These are phyloP conservation scores for Holcopasites calliopsidis DNA, from an alignment of 1,140 invertebrate species.

Conservation along the genomic window DNA sequence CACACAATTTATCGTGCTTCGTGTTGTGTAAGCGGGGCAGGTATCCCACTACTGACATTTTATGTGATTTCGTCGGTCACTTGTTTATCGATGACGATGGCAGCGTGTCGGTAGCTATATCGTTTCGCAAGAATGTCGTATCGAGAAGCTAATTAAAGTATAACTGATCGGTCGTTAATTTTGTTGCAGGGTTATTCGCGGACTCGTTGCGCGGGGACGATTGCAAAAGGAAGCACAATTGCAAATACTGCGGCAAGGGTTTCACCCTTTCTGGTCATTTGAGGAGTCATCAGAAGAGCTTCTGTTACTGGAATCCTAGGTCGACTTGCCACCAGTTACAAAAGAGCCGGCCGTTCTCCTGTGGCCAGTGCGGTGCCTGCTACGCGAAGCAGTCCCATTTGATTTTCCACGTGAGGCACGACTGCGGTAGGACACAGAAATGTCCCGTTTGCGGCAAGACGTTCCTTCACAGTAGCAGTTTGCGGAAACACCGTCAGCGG, in stretches of 20 bases:
- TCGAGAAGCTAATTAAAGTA: neutral
- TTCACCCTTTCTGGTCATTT: constrained; percentile 79
- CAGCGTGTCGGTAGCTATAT: too few species aligned
- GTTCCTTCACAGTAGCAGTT: constrained; percentile 76
- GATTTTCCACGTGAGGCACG: constrained; percentile 70
- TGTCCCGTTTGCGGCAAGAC: constrained; percentile 77
- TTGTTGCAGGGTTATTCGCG: constrained; percentile 58
- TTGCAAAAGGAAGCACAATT: constrained; percentile 65
- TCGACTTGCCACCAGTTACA: constrained; percentile 61
- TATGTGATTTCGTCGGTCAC: too few species aligned
- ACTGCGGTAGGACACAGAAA: constrained; percentile 71
- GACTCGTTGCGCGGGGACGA: constrained; percentile 37
- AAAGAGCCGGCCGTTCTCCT: constrained; percentile 63
- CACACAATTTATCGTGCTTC: too few species aligned
- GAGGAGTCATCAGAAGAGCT: constrained; percentile 74
- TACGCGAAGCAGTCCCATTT: constrained; percentile 69
- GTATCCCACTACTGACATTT: too few species aligned
- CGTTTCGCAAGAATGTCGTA: neutral
- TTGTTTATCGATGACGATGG: too few species aligned
- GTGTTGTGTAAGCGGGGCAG: too few species aligned
- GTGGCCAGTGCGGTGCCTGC: constrained; percentile 64
- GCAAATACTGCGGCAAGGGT: constrained; percentile 79
- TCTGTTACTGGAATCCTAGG: constrained; percentile 70
- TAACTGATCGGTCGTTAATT: constrained; percentile 41
- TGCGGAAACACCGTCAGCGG: constrained; percentile 73